Percentiles rank a stretch among this genome's conserved stretches.
These are phyloP conservation scores for Pyrrhia umbra DNA, from an alignment of 2,888 invertebrate genomes.

Conservation along the genomic window DNA sequence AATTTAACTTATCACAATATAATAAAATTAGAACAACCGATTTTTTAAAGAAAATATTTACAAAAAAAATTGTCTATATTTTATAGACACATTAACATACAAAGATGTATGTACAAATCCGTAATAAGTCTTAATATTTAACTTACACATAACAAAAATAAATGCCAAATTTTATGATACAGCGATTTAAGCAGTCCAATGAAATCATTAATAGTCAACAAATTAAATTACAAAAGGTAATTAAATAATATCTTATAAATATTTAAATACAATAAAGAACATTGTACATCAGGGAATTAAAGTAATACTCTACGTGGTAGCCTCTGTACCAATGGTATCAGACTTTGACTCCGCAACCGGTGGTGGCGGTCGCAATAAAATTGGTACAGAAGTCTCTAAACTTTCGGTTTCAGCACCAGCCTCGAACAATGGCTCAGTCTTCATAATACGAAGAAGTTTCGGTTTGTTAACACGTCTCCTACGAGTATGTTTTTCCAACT, in stretches of 20 bases:
- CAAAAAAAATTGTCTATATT: conserved; percentile 55
- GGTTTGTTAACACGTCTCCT: conserved; percentile 78
- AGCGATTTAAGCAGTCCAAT: conserved; percentile 37
- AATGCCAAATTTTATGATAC: conserved; percentile 59
- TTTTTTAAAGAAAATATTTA: conserved; percentile 58
- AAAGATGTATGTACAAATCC: conserved; percentile 51
- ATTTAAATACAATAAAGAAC: conserved; percentile 56
- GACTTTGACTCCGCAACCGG: conserved; percentile 76
- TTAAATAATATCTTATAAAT: conserved; percentile 33
- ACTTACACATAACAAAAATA: conserved; percentile 50
- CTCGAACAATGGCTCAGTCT: conserved; percentile 82
- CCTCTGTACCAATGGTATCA: conserved; percentile 49
- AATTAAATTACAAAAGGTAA: conserved; percentile 18
- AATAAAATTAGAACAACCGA: conserved; percentile 59
- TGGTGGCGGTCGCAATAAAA: conserved; percentile 76
- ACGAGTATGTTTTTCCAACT: conserved; percentile 74
- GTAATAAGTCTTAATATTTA: conserved; percentile 38
- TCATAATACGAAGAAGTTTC: conserved; percentile 76
- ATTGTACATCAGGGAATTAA: conserved; percentile 59
- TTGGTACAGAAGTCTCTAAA: conserved; percentile 71
- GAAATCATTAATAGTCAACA: conserved; percentile 15
- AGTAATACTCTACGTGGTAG: conserved; percentile 37
- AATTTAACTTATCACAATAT: conserved; percentile 72
- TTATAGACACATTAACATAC: conserved; percentile 26
- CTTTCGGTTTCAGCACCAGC: conserved; percentile 72